These are phyloP conservation scores for Leptobrachium ailaonicum DNA, from an alignment of 2,113 vertebrate species.

Conservation along the genomic window DNA sequence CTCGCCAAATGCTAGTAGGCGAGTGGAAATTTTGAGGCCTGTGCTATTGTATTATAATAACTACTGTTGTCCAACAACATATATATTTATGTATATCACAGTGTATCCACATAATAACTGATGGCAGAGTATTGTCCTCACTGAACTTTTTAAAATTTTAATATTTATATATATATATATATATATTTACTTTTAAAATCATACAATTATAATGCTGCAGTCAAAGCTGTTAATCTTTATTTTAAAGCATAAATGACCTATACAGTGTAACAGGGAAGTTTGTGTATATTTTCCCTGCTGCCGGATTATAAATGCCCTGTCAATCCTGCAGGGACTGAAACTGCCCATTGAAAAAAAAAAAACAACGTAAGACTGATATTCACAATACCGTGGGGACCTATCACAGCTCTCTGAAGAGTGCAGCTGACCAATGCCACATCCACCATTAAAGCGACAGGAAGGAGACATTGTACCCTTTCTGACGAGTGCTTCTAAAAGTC, in stretches of 20 bases:
- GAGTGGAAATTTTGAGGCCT: too few relatives aligned
- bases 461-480: background rate
- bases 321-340: background rate
- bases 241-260: constrained; percentile 80
- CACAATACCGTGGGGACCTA: background rate
- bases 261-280: constrained; percentile 57
- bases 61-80: constrained; percentile 98
- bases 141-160: constrained; percentile 75
- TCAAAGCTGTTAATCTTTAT: constrained; percentile 75
- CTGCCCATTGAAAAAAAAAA: background rate
- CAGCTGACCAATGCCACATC: too few relatives aligned
- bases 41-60: constrained; percentile 67
- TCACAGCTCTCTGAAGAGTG: too few relatives aligned
- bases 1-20: too few relatives aligned
- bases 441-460: background rate
- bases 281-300: background rate
- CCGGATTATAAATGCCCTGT: background rate
- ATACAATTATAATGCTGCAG: constrained; percentile 71
- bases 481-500: background rate
- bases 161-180: constrained; percentile 60
- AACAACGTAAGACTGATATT: background rate
- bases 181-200: constrained; percentile 66
- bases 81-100: constrained; percentile 97
- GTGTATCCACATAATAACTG: constrained; percentile 99
- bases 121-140: constrained; percentile 96